Evolutionary conservation across 1,140 invertebrate genomes (phyloP).

Genomic region (Cotesia chilonis): DNA sequence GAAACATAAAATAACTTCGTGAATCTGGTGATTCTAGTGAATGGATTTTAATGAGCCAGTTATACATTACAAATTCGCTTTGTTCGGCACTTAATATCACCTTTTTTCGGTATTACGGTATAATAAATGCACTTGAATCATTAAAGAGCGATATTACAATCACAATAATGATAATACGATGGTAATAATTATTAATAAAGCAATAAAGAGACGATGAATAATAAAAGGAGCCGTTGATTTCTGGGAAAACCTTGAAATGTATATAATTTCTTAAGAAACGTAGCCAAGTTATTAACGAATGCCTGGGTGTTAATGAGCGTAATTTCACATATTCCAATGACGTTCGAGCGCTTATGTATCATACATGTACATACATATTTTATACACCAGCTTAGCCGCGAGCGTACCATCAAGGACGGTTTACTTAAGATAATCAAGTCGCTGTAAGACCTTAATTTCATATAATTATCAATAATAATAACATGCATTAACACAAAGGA

Average conservation of each 20-base stretch:
- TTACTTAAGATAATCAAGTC: conserved; percentile 8
- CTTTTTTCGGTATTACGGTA: too few species aligned
- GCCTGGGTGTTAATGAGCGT: conserved; percentile 24
- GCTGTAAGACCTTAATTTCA: conserved; percentile 3
- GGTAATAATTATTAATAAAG: too few species aligned
- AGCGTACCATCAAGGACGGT: conserved; percentile 1
- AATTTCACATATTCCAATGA: conserved; percentile 24
- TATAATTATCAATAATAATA: neutral
- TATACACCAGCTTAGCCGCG: neutral
- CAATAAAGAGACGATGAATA: too few species aligned
- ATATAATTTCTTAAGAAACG: conserved; percentile 7
- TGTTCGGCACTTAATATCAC: neutral
- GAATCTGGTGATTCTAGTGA: conserved; percentile 47
- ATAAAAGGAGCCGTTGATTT: conserved; percentile 8
- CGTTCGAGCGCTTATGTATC: neutral
- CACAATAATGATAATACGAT: too few species aligned
- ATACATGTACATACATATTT: neutral
- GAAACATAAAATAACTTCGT: neutral
- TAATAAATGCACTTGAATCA: too few species aligned
- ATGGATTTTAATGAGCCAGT: conserved; percentile 44
- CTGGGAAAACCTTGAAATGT: conserved; percentile 19
- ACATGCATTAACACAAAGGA: too few species aligned
- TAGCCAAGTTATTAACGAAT: conserved; percentile 10
- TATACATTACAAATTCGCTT: conserved; percentile 17
- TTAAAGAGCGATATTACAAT: too few species aligned